Conservation (phyloP, 2,113 vertebrate genomes). For the Plestiodon gilberti region DNA sequence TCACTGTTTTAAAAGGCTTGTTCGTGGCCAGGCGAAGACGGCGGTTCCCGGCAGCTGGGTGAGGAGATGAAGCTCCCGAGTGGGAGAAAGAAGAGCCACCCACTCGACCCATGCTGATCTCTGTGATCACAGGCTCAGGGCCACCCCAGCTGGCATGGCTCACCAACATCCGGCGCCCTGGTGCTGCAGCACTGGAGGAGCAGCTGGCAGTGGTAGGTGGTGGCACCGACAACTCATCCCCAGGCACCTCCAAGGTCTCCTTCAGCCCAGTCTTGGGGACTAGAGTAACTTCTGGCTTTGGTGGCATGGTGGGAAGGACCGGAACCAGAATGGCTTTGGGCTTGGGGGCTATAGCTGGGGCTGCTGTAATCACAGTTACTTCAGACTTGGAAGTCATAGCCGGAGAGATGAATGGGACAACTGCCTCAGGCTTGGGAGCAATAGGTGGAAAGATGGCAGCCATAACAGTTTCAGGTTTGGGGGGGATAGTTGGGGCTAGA, state of each 20-base stretch:
- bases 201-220: slow-evolving; percentile 14
- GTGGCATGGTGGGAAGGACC: background rate
- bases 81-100: slow-evolving; percentile 19
- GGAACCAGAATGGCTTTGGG: slow-evolving; percentile 33
- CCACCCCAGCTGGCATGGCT: slow-evolving; percentile 71
- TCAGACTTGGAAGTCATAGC: background rate
- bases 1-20: slow-evolving; percentile 76
- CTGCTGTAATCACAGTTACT: background rate
- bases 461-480: background rate
- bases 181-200: slow-evolving; percentile 40
- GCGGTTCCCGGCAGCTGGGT: slow-evolving; percentile 68
- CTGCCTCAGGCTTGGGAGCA: background rate
- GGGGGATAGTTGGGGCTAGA: background rate
- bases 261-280: slow-evolving; percentile 1
- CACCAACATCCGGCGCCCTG: slow-evolving; percentile 68
- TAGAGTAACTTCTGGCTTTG: background rate
- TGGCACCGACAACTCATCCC: background rate
- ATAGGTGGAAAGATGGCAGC: background rate
- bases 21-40: slow-evolving; percentile 72
- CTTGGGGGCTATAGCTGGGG: slow-evolving; percentile 32
- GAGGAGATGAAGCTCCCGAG: slow-evolving; percentile 65
- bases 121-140: slow-evolving; percentile 38
- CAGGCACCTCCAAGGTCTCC: slow-evolving; percentile 21
- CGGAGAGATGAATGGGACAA: background rate
- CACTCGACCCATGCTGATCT: slow-evolving; percentile 27